Evolutionary conservation across 1,140 invertebrate species (phyloP), one percentile per base, ranked within the genome.

Genomic region (Pachypeltis micranthus): DNA sequence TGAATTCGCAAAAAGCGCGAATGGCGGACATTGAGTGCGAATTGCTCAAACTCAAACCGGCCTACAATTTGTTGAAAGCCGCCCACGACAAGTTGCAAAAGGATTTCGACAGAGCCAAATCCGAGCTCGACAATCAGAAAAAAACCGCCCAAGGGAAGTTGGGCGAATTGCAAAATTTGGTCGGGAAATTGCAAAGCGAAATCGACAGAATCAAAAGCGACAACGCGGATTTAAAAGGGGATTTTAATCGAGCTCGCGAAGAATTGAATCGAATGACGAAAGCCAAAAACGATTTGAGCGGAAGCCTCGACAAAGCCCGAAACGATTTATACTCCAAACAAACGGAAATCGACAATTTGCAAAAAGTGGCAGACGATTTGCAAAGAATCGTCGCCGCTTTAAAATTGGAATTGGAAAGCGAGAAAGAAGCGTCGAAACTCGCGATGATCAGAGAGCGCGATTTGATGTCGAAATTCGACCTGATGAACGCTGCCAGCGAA

Each of bases 361-460:
- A 63, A 21, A 63, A 63, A 39, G 14, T 29, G 23, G 26, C 39
- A 3, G 27, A 26, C 16, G 29, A 57, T 26, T n/a, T 63, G 23
- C 51, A 63, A 28, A 39, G 31, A 19, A 25, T 56, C 21, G 2
- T 63, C 7, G 27, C 28, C n/a, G 34, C 54, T 21, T 44, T 3
- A 1, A 63, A 57, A n/a, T 2, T 10, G 0, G 27, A 63, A 28
- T 1, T 57, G 0, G 54, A 57, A 39, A 26, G 4, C 19, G 19
- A 47, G 2, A 56, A 63, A 57, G 24, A 1, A 34, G 55, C 7
- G 2, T 56, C 19, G 21, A 63, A 57, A 39, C 28, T 56, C 1
- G 24, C 55, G 29, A 39, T 14, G 21, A 51, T 51, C 12, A 21
- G 12, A 10, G 21, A 51, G 23, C 47, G 23, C 10, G 47, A 51